Conservation (phyloP, 2,797 vertebrate genomes). For the Garrulus glandarius region DNA sequence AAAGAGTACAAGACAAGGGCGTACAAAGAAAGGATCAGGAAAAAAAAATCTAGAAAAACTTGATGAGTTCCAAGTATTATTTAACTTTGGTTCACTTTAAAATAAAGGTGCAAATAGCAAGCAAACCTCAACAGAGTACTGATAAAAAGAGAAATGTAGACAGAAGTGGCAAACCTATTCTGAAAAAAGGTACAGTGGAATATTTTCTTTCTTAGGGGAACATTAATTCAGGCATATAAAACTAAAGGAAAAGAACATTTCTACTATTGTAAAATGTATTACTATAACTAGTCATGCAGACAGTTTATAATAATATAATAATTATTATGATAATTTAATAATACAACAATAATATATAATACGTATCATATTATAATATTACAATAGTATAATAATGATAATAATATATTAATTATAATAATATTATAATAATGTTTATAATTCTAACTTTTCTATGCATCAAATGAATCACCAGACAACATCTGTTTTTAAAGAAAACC, state of each 20-base stretch:
- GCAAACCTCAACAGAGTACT: background rate
- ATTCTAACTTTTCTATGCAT: background rate
- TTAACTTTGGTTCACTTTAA: background rate
- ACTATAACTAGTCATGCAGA: background rate
- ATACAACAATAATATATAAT: too few relatives aligned
- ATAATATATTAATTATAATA: too few relatives aligned
- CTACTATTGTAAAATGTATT: background rate
- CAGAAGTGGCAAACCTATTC: background rate
- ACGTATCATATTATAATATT: too few relatives aligned
- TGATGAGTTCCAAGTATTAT: background rate
- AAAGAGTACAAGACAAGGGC: background rate
- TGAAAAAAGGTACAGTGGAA: background rate
- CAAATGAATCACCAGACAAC: background rate
- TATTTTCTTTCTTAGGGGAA: background rate
- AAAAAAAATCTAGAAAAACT: background rate
- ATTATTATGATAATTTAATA: too few relatives aligned
- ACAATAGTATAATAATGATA: too few relatives aligned
- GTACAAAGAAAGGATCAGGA: background rate
- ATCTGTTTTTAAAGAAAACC: background rate
- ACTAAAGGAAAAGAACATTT: background rate
- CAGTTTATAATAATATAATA: background rate
- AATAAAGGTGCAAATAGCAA: background rate
- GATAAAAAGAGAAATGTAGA: background rate
- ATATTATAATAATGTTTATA: too few relatives aligned
- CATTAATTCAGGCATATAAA: background rate